Evolutionary conservation across 1,140 invertebrate species (phyloP), one percentile per base, ranked within the genome.

Genomic region (Sitophilus oryzae): DNA sequence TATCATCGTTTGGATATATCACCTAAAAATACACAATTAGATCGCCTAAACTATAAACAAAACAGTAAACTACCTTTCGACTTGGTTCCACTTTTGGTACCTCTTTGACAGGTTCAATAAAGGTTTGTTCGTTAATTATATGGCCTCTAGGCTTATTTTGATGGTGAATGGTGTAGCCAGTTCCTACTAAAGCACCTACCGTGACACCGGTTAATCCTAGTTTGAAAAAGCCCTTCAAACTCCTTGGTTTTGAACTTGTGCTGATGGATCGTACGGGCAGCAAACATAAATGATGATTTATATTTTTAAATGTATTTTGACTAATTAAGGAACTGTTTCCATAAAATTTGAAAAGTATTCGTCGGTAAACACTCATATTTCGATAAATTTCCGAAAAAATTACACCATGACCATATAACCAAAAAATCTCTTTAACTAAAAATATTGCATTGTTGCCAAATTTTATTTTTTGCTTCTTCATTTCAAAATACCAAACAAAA

Each of bases 1-100:
- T 84, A 4, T 74, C 75, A 72, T 95, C 89, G 14, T 78, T 75
- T 8, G 80, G 77, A 68, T 76, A 82, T 5, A 78, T 60, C 47
- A 87, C 74, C 82, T 84, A 64, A 11, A 14, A 25, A 38, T 46
- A 40, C 3, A 23, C 36, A 45, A 41, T 6, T 34, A 30, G 2
- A 25, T 23, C 59, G 9, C 23, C 16, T 41, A 34, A 46, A 22
- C 19, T 6, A 30, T 45, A 23, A 52, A 30, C 21, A 49, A 42
- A 52, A 34, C 6, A 15, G 51, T 40, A 16, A 20, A 16, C 57
- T 56, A 66, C 62, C 40, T 59, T 44, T 51, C 60, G 36, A 45
- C 50, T 75, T 23, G 75, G 66, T 35, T 64, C 60, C 43, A 77
- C 63, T 23, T 71, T 11, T 11, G 79, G 77, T 55, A 76, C 72